Evolutionary conservation across 2,888 invertebrate species (phyloP), one percentile per base, ranked within the genome.

Genomic region (Papilio protenor): DNA sequence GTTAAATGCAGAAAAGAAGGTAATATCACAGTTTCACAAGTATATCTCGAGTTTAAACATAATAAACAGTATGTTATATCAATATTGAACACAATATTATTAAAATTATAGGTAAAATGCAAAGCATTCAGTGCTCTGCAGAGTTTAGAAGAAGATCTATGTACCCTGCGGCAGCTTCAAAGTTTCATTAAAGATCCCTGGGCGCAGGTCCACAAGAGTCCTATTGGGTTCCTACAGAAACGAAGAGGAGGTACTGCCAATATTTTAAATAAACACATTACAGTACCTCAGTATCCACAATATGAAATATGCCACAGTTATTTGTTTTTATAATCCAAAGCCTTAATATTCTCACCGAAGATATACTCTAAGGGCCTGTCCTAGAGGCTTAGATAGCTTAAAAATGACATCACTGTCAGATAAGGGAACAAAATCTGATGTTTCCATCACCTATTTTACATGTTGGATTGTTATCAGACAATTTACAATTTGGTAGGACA

Each of bases 51-150:
- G 0, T 40, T 40, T 40, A 40, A 40, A 40, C 40, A 40, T 64
- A 61, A 23, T 64, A 74, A 47, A 1, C 1, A 2, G 8, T 57
- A 18, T 73, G 57, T 52, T 11, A 27, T 49, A 49, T 64, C 27
- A 23, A 64, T 66, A 14, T 8, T 40, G 40, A 40, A 6, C 40
- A 40, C 49, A 40, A 64, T 18, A 71, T 76, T 47, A 16, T 52
- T 73, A 75, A 74, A 21, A 57, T 76, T 79, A 14, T 71, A 94
- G 94, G 96, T 98, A 12, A 99, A 98, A 93, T 97, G 97, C 82
- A 98, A 99, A 94, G 98, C 98, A 2, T 99, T 98, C 88, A 97
- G 97, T 86, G 98, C 99, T 18, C 94, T 99, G 57, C 98, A 98
- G 88, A 98, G 98, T 52, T 95, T 99, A 84, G 99, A 99, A 94